Conservation (phyloP, 2,797 vertebrate species). For the Galago senegalensis region DNA sequence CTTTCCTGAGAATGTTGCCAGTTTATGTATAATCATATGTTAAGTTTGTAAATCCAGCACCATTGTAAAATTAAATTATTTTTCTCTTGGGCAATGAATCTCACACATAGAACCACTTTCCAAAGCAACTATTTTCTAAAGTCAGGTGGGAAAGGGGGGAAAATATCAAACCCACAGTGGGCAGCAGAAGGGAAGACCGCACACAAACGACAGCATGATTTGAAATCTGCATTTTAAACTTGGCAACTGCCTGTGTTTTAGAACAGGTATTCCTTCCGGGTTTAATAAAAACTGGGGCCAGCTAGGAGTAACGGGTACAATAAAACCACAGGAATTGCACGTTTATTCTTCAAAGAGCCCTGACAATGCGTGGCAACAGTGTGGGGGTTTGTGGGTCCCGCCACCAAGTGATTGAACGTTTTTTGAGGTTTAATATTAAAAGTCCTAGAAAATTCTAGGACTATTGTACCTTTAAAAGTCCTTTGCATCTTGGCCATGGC, state of each 20-base stretch:
- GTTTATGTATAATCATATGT: slow-evolving; percentile 16
- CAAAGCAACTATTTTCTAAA: slow-evolving; percentile 65
- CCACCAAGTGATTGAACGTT: neutral
- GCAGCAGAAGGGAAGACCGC: neutral
- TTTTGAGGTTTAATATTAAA: slow-evolving; percentile 56
- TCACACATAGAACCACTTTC: neutral
- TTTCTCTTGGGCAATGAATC: slow-evolving; percentile 45
- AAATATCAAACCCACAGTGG: neutral
- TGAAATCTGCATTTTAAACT: slow-evolving; percentile 63
- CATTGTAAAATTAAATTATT: slow-evolving; percentile 30
- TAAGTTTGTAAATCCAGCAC: slow-evolving; percentile 53
- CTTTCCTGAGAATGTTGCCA: slow-evolving; percentile 14
- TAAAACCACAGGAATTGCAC: neutral
- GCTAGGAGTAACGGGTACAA: neutral
- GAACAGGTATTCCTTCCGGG: slow-evolving; percentile 57
- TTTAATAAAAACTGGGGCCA: slow-evolving; percentile 53
- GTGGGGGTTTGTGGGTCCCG: neutral
- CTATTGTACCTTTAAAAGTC: neutral
- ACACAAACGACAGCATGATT: neutral
- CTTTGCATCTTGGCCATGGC: neutral
- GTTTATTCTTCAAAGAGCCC: slow-evolving; percentile 34
- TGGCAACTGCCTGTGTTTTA: slow-evolving; percentile 29
- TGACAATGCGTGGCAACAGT: neutral
- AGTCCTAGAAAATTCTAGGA: slow-evolving; percentile 40
- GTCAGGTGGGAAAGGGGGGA: neutral